phyloP scores from a whole-genome alignment of 2,888 invertebrate species.

The Aplocera efformata region DNA sequence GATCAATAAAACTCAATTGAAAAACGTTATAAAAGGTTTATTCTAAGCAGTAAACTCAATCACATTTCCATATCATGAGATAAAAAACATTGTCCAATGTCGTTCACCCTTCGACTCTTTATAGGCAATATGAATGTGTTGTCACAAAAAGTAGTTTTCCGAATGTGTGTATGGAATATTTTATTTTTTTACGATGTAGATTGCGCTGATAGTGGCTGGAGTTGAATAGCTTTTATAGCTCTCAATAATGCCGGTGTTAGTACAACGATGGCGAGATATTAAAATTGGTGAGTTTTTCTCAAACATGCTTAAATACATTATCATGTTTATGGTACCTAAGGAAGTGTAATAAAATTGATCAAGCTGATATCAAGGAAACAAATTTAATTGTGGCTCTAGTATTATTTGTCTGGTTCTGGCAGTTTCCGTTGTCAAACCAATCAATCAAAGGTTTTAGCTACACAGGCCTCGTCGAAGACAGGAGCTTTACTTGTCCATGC shows the following conservation, averaged over 20 bases:
- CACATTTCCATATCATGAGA: slow-evolving; percentile 52
- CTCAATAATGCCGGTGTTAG: slow-evolving; percentile 21
- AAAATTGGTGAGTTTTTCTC: slow-evolving; percentile 12
- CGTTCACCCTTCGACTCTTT: slow-evolving; percentile 43
- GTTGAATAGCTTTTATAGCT: slow-evolving; percentile 33
- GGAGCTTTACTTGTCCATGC: too few species aligned
- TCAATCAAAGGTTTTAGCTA: too few species aligned
- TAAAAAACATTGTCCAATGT: slow-evolving; percentile 46
- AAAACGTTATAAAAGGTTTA: slow-evolving; percentile 51
- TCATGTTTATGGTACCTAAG: too few species aligned
- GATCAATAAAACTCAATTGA: slow-evolving; percentile 45
- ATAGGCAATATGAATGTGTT: slow-evolving; percentile 37
- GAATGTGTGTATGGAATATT: slow-evolving; percentile 33
- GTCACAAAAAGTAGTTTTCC: slow-evolving; percentile 32
- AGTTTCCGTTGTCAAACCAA: too few species aligned
- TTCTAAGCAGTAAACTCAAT: slow-evolving; percentile 45
- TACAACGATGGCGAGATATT: slow-evolving; percentile 24
- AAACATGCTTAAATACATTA: too few species aligned
- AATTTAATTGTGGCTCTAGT: too few species aligned
- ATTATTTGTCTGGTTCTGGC: too few species aligned
- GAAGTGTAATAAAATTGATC: too few species aligned
- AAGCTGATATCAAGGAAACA: too few species aligned
- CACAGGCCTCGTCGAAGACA: too few species aligned
- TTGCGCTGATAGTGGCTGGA: slow-evolving; percentile 27
- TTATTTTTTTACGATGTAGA: slow-evolving; percentile 28